These are phyloP conservation scores for Prinia subflava DNA, from an alignment of 2,113 vertebrate species.

Conservation along the genomic window DNA sequence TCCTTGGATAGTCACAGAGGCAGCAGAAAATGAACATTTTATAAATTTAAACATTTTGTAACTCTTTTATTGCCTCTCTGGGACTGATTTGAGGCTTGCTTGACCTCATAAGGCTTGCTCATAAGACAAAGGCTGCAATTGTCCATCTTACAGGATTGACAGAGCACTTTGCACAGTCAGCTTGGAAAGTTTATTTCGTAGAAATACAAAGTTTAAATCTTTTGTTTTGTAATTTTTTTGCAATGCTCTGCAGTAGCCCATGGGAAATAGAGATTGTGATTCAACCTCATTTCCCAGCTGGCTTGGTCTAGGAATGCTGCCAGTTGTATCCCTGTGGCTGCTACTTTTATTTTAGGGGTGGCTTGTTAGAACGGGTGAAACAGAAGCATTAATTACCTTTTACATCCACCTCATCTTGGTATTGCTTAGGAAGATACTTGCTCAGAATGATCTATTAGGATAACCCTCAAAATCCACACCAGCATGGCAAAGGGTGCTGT, in stretches of 20 bases:
- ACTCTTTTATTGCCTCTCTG: not conserved
- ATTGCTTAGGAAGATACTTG: not conserved
- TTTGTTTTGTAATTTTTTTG: not conserved
- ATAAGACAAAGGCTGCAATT: not conserved
- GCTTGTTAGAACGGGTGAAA: not conserved
- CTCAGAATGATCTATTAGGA: not conserved
- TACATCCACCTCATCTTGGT: not conserved
- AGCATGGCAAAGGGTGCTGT: not conserved
- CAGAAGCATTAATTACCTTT: not conserved
- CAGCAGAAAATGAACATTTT: not conserved
- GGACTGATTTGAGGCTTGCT: not conserved
- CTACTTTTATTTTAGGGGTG: not conserved
- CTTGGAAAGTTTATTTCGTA: not conserved
- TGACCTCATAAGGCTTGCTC: too few species aligned
- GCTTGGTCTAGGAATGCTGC: not conserved
- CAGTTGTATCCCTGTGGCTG: not conserved
- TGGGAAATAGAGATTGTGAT: not conserved
- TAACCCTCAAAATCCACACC: not conserved
- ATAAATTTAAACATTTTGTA: not conserved
- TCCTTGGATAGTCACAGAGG: not conserved
- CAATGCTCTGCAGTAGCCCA: not conserved
- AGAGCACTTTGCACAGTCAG: not conserved
- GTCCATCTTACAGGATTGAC: not conserved
- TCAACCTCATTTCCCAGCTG: not conserved
- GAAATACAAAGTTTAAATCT: not conserved